These are phyloP conservation scores for Uropetala carovei DNA, from an alignment of 2,888 invertebrate genomes.

Conservation along the genomic window DNA sequence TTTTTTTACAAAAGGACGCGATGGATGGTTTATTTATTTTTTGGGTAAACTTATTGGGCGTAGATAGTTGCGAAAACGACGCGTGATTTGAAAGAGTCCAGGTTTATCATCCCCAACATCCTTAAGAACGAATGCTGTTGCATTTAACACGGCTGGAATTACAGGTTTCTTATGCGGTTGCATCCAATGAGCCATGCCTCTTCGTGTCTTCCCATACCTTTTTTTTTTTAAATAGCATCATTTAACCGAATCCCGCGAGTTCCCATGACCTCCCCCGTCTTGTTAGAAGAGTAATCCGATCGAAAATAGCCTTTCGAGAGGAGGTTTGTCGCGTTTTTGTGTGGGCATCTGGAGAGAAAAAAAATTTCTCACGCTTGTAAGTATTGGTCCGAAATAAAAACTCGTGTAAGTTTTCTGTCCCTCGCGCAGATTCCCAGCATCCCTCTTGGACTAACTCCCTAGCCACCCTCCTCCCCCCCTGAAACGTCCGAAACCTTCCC, in stretches of 20 bases:
- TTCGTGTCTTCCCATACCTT: neutral
- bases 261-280: neutral
- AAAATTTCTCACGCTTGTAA: neutral
- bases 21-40: no score
- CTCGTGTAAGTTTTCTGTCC: neutral
- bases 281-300: neutral
- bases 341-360: neutral
- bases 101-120: no score
- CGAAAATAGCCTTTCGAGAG: neutral
- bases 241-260: neutral
- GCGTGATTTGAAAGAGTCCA: no score
- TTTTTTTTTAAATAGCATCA: neutral
- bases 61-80: no score
- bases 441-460: neutral
- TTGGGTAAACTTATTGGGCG: no score
- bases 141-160: conserved; percentile 28
- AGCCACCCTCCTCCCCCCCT: neutral
- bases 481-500: neutral
- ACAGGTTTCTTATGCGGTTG: neutral
- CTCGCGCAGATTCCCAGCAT: neutral
- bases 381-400: neutral
- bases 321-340: neutral
- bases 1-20: no score
- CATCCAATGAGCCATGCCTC: conserved; percentile 9
- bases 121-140: no score